Base-by-base conservation (phyloP, 2,113 vertebrate genomes). In the Eleginops maclovinus region DNA sequence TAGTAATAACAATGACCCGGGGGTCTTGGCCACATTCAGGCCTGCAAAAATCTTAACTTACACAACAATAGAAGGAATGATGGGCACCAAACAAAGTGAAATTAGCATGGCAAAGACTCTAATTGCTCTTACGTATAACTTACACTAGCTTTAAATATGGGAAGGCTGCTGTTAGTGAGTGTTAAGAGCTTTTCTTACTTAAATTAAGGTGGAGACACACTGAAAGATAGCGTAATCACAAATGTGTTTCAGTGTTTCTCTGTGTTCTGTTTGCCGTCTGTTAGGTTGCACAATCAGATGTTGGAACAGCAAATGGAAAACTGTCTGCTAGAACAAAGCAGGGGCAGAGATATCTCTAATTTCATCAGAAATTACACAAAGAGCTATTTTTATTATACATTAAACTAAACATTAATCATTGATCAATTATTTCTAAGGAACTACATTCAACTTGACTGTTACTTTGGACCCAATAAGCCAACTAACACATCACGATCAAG, bases 61-160 rank as follows among this genome's bases (percentile, higher is more conserved):
- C 72, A 87, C 70, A 70, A 92, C 90, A 93, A 92, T 58, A 59
- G 81, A 74, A 58, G 22, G 72, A 51, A 81, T 80, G 81, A 91
- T 64, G 55, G 66, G 31, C 46, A 49, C 63, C 82, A 90, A 83
- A 86, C 72, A 88, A 54, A 87, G 88, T 84, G 5, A 84, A 86
- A 89, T 88, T 62, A 80, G 72, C 81, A 61, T 76, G 24, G 14
- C 71, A 88, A 85, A 79, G 49, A 86, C 50, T 68, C 17, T 56
- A 72, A 75, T 59, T 31, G 60, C 77, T 71, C 46, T 80, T 72
- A 80, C 40, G 4, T 71, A 60, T 11, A 66, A 79, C 62, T 58
- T 44, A 77, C 63, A 87, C 78, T 65, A 80, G 54, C 75, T 78
- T 77, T 68, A 66, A 77, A 41, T 73, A 63, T n/a, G 62, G 15